Evolutionary conservation across 2,113 vertebrate species (phyloP), one percentile per base, ranked within the genome.

Genomic region (Hemiprocne comata): DNA sequence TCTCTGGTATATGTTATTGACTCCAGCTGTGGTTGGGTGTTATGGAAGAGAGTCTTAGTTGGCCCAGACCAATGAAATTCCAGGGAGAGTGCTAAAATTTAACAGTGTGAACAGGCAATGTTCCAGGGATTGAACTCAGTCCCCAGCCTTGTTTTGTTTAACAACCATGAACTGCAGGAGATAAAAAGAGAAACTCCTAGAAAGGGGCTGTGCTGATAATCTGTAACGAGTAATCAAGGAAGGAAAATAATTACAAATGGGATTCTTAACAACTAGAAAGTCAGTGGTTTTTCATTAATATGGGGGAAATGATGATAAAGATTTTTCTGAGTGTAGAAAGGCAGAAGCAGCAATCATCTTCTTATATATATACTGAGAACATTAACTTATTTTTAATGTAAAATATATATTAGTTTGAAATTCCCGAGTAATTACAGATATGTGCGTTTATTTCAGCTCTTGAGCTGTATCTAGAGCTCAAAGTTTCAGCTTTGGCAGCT

Each of bases 1-100:
- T 55, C 2, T 0, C 20, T 34, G 17, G 1, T 44, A 11, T 42
- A 13, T 38, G 5, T 17, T 57, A 42, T 10, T 38, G 65, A 29
- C 26, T 60, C 26, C 29, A 4, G 36, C 29, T 33, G 11, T 33
- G 20, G 9, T 20, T 69, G 54, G 9, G 3, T 69, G 19, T 48
- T 65, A 31, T 5, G 6, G 19, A 7, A 76, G 38, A 40, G 10
- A 74, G 28, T 57, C 17, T 18, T 29, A 51, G 7, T 6, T 72
- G 42, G 3, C 17, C 23, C 62, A 73, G 16, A 73, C 38, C 19
- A 71, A n/a, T 2, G 17, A 51, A 80, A 53, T 55, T 19, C 6
- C 34, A 57, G 24, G 20, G 15, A 51, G 6, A 40, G 8, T 40
- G 16, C 33, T 71, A 61, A 87, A 74, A 66, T 44, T 38, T 10